Conservation (phyloP, 2,888 invertebrate species). For the Aleiodes alternator region DNA sequence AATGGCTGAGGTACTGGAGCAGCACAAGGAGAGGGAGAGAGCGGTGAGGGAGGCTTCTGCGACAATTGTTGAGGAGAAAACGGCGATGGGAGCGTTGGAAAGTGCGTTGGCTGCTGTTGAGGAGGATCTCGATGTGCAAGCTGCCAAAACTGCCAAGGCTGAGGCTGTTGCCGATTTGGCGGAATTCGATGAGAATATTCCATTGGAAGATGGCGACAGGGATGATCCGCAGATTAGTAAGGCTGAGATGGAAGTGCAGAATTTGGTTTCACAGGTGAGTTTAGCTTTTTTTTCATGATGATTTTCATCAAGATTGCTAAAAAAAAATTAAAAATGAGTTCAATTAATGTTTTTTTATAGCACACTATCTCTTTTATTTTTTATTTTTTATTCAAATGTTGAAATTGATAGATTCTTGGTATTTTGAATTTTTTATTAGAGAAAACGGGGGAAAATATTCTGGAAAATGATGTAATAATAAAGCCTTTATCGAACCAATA, state of each 20-base stretch:
- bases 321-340: too few species aligned
- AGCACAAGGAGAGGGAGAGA: constrained; percentile 75
- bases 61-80: constrained; percentile 77
- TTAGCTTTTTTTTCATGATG: background rate
- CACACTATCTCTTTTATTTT: too few species aligned
- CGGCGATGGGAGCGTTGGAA: constrained; percentile 83
- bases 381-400: too few species aligned
- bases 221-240: constrained; percentile 81
- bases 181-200: constrained; percentile 97
- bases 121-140: constrained; percentile 95
- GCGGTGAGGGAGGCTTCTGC: constrained; percentile 49
- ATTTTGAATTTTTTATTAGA: too few species aligned
- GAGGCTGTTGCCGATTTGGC: constrained; percentile 93
- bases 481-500: too few species aligned
- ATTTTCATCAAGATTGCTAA: too few species aligned
- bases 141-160: constrained; percentile 91
- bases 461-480: too few species aligned
- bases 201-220: constrained; percentile 82
- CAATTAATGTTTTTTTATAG: too few species aligned
- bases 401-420: too few species aligned
- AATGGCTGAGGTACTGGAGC: constrained; percentile 79
- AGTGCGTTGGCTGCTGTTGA: constrained; percentile 93
- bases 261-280: constrained; percentile 83
- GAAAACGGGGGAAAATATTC: too few species aligned
- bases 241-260: constrained; percentile 84